These are phyloP conservation scores for Battus philenor DNA, from an alignment of 1,140 invertebrate species.

Conservation along the genomic window DNA sequence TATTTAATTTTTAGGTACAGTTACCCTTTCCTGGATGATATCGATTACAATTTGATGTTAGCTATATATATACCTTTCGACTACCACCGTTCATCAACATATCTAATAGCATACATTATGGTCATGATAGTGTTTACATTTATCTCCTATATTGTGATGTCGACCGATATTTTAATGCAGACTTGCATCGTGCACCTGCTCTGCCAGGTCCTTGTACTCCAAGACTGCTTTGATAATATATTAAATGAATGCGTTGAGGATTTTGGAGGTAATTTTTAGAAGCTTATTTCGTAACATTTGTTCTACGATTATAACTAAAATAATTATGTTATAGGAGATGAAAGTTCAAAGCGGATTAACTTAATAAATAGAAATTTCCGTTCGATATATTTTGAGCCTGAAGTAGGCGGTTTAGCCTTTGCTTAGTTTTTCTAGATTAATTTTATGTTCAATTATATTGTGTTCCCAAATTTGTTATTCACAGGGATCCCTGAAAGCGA, in stretches of 20 bases:
- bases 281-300: no score
- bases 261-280: slow-evolving; percentile 40
- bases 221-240: slow-evolving; percentile 52
- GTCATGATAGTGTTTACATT: slow-evolving; percentile 38
- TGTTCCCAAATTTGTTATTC: no score
- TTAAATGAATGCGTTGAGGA: slow-evolving; percentile 34
- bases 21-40: slow-evolving; percentile 50
- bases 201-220: slow-evolving; percentile 49
- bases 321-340: no score
- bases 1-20: slow-evolving; percentile 33
- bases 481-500: not conserved
- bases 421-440: no score
- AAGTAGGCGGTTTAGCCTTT: no score
- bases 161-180: slow-evolving; percentile 52
- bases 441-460: no score
- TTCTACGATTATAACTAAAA: no score
- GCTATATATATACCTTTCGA: slow-evolving; percentile 33
- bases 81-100: slow-evolving; percentile 27
- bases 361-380: no score
- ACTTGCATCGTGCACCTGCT: slow-evolving; percentile 48
- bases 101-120: slow-evolving; percentile 33
- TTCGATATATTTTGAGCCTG: no score
- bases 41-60: slow-evolving; percentile 55
- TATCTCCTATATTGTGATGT: slow-evolving; percentile 43
- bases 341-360: no score